Evolutionary conservation across 2,888 invertebrate species (phyloP).

Genomic region (Clostera curtula): DNA sequence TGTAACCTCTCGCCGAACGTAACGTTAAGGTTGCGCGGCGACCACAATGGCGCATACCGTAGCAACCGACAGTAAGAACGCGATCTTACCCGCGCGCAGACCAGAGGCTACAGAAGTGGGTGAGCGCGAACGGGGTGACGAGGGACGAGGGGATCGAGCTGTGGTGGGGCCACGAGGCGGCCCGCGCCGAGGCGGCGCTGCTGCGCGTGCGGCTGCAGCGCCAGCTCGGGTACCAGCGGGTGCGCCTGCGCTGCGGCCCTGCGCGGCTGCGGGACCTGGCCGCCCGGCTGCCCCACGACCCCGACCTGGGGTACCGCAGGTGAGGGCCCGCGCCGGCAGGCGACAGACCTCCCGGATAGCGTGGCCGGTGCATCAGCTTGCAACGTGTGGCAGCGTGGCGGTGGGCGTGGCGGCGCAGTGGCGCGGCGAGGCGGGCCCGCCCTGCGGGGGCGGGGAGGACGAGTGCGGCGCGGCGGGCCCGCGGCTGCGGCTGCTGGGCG

Average conservation of each 20-base stretch:
- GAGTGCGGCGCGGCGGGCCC: slow-evolving; percentile 8
- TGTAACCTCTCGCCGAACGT: too few relatives aligned
- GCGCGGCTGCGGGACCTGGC: not conserved
- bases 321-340: too few relatives aligned
- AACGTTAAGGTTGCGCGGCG: too few relatives aligned
- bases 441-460: not conserved
- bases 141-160: slow-evolving; percentile 44
- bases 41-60: too few relatives aligned
- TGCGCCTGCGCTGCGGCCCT: slow-evolving; percentile 46
- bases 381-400: slow-evolving; percentile 5
- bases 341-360: too few relatives aligned
- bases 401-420: slow-evolving; percentile 10
- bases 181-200: slow-evolving; percentile 85
- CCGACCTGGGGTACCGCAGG: slow-evolving; percentile 5
- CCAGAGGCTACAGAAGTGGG: not conserved
- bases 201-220: slow-evolving; percentile 82
- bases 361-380: too few relatives aligned
- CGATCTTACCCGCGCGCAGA: not conserved
- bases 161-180: slow-evolving; percentile 84
- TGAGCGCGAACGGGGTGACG: slow-evolving; percentile 77
- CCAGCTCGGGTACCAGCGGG: slow-evolving; percentile 76
- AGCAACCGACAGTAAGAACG: too few relatives aligned
- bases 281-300: slow-evolving; percentile 3
- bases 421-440: not conserved
- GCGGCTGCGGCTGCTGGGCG: too few relatives aligned